Evolutionary conservation across 2,113 vertebrate species (phyloP), one percentile per base, ranked within the genome.

Genomic region (Passer domesticus): DNA sequence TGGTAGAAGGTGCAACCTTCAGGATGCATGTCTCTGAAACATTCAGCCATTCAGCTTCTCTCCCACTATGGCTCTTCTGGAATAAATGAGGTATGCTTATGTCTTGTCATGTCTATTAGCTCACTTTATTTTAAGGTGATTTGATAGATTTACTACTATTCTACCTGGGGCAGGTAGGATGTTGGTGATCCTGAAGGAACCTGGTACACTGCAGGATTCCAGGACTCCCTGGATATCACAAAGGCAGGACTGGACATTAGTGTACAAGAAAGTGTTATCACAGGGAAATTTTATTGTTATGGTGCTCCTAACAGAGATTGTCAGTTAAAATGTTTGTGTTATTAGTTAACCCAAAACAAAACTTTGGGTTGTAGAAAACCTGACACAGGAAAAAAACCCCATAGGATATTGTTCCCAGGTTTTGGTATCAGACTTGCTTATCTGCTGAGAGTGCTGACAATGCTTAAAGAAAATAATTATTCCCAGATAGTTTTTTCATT

Each of bases 201-300:
- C 14, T 31, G 47, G 10, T 30, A 70, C 3, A 11, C 7, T 83
- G 30, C 25, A 62, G 24, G 7, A 75, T 74, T 85, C 86, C 2
- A 6, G 24, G 56, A 28, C 17, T 88, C 67, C 10, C 8, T 50
- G 3, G 23, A 3, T 41, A 55, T 37, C 12, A 37, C 18, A 53
- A 70, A 63, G 15, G 13, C 13, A 30, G 24, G 33, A 56, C 2
- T 58, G 41, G 17, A 43, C 7, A 46, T 52, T 49, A 53, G 2
- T 31, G 28, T n/a, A 23, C 0, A 2, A 14, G 13, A 63, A 60
- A 67, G 15, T 8, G 52, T 35, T 62, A 27, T 5, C 2, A 2
- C 10, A 41, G 9, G 39, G 28, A 63, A 59, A 33, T 47, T 37
- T 87, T 77, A 15, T 13, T 3, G 1, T 68, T 89, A 16, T 8